phyloP scores from a whole-genome alignment of 1,140 invertebrate genomes.

The Cataglyphis hispanica region DNA sequence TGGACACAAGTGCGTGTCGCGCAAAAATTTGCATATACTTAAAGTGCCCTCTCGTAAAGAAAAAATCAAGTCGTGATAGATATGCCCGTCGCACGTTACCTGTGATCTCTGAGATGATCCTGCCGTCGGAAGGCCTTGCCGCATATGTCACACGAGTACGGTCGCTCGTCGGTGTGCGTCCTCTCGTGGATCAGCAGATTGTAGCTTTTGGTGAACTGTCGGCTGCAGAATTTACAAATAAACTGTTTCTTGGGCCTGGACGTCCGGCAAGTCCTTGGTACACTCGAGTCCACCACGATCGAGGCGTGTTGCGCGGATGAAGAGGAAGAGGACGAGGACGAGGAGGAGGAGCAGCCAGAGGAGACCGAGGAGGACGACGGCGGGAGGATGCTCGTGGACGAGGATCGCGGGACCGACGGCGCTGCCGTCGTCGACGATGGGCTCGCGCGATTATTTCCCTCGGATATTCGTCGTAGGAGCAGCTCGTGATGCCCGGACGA shows the following conservation, averaged over 20 bases:
- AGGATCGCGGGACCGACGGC: conserved; percentile 56
- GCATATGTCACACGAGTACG: conserved; percentile 99
- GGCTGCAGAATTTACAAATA: conserved; percentile 97
- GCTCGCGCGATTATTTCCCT: conserved; percentile 62
- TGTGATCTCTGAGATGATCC: conserved; percentile 97
- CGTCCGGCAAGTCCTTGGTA: conserved; percentile 84
- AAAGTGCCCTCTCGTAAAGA: neutral
- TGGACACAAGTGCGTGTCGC: too few relatives aligned
- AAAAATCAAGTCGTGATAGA: neutral
- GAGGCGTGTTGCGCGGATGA: conserved; percentile 81
- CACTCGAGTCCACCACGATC: conserved; percentile 78
- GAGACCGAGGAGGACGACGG: conserved; percentile 51
- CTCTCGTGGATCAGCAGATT: conserved; percentile 99
- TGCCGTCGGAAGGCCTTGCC: conserved; percentile 95
- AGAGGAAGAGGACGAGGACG: conserved; percentile 60
- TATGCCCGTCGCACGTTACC: conserved; percentile 85
- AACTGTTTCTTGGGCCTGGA: conserved; percentile 91
- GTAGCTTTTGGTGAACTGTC: conserved; percentile 99
- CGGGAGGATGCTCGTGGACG: neutral
- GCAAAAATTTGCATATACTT: neutral
- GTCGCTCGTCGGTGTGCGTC: conserved; percentile 99
- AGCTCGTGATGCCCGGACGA: conserved; percentile 79
- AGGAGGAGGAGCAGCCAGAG: conserved; percentile 61
- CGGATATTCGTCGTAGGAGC: conserved; percentile 80
- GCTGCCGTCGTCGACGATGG: conserved; percentile 53